These are phyloP conservation scores for Meloidogyne chitwoodi DNA, from an alignment of 1,140 invertebrate genomes.

Conservation along the genomic window DNA sequence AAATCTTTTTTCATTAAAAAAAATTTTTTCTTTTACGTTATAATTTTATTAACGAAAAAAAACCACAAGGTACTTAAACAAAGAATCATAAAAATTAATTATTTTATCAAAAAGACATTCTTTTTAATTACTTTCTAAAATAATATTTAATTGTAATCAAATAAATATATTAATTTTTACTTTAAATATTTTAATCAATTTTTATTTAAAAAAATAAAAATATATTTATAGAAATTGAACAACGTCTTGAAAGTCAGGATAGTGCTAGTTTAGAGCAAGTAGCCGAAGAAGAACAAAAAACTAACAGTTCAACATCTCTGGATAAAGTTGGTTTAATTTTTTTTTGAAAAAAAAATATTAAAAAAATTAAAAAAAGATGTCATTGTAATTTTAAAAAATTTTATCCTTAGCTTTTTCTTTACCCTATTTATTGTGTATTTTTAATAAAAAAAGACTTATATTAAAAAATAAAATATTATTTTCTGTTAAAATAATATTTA, in stretches of 20 bases:
- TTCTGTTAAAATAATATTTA: too few species aligned
- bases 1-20: neutral
- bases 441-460: too few species aligned
- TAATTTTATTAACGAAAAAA: neutral
- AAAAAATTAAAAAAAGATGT: too few species aligned
- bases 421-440: too few species aligned
- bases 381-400: too few species aligned
- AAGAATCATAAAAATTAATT: neutral
- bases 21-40: neutral
- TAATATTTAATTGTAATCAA: neutral
- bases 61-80: neutral
- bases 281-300: neutral
- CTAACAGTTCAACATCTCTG: neutral
- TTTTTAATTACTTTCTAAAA: too few species aligned
- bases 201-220: neutral
- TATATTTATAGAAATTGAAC: neutral
- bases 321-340: neutral
- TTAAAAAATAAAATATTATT: too few species aligned
- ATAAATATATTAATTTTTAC: neutral
- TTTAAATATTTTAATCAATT: neutral
- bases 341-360: too few species aligned
- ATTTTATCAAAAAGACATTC: neutral
- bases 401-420: too few species aligned
- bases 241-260: neutral
- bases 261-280: neutral